A percentile compares a stretch with the other conserved stretches of the same genome.
Evolutionary conservation across 2,888 invertebrate genomes (phyloP).

Genomic region (Aethes cnicana): DNA sequence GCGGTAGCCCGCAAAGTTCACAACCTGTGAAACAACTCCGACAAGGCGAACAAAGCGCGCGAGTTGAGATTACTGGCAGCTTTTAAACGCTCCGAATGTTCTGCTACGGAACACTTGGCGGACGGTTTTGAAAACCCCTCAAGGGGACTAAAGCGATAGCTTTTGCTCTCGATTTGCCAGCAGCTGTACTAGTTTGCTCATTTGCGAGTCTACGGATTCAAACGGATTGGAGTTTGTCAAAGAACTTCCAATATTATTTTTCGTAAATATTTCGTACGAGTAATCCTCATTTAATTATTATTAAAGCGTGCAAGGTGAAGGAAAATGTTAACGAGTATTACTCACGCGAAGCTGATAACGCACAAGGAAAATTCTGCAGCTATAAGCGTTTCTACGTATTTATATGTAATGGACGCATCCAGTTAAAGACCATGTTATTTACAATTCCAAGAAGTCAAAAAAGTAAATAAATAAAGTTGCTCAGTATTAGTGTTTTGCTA

Average conservation of each 20-base stretch:
- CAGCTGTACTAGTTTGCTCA: conserved; percentile 53
- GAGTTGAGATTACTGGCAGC: conserved; percentile 57
- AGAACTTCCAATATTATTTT: not conserved
- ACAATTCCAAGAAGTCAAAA: conserved; percentile 7
- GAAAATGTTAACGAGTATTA: conserved; percentile 4
- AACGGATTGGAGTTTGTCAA: conserved; percentile 35
- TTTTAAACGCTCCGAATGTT: conserved; percentile 58
- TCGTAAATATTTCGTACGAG: no score
- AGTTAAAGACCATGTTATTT: no score
- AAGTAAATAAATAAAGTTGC: no score
- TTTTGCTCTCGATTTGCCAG: conserved; percentile 58
- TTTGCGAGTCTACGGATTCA: conserved; percentile 47
- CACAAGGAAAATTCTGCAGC: conserved; percentile 14
- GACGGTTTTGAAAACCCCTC: conserved; percentile 56
- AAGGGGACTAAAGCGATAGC: conserved; percentile 56
- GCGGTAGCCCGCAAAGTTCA: conserved; percentile 50
- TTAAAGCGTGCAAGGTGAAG: not conserved
- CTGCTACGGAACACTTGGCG: conserved; percentile 50
- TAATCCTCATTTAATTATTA: no score
- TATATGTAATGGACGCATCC: not conserved
- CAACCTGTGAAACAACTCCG: conserved; percentile 55
- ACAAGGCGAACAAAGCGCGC: conserved; percentile 50
- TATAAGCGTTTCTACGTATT: not conserved
- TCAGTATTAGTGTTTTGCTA: no score
- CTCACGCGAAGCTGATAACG: conserved; percentile 9